phyloP scores from a whole-genome alignment of 2,113 vertebrate genomes.

The Alosa alosa region DNA sequence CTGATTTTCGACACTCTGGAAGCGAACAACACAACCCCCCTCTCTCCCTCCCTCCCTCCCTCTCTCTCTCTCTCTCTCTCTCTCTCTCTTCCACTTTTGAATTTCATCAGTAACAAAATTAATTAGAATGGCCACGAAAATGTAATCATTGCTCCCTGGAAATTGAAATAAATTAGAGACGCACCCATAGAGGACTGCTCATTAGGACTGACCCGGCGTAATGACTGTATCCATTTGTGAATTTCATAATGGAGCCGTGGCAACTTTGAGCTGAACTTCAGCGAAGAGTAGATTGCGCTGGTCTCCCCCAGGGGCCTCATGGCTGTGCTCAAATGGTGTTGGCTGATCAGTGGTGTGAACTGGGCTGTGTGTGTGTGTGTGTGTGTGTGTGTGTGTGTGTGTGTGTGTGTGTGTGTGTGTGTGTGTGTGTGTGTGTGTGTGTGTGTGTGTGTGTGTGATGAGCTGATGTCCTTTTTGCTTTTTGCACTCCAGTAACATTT shows the following conservation, averaged over 20 bases:
- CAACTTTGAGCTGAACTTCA: conserved; percentile 62
- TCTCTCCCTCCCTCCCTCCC: conserved; percentile 20
- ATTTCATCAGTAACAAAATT: conserved; percentile 70
- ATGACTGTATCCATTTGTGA: conserved; percentile 78
- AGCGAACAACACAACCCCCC: background rate
- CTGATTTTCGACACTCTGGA: conserved; percentile 51
- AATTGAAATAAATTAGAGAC: conserved; percentile 76
- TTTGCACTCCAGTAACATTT: background rate
- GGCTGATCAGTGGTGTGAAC: conserved; percentile 43
- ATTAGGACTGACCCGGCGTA: conserved; percentile 70
- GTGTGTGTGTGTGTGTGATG: background rate
- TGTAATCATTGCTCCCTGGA: conserved; percentile 61
- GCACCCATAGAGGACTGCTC: conserved; percentile 63
- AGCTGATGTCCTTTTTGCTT: background rate
- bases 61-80: background rate
- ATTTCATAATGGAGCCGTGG: conserved; percentile 72
- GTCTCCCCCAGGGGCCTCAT: conserved; percentile 53
- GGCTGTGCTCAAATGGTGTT: conserved; percentile 49
- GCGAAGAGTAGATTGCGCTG: conserved; percentile 62
- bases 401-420: conserved; percentile 20
- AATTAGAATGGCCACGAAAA: conserved; percentile 68
- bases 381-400: conserved; percentile 22
- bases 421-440: background rate
- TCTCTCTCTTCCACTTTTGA: conserved; percentile 38
- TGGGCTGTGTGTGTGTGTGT: background rate